Conservation (phyloP, 2,888 invertebrate species). For the Petrolisthes cinctipes region DNA sequence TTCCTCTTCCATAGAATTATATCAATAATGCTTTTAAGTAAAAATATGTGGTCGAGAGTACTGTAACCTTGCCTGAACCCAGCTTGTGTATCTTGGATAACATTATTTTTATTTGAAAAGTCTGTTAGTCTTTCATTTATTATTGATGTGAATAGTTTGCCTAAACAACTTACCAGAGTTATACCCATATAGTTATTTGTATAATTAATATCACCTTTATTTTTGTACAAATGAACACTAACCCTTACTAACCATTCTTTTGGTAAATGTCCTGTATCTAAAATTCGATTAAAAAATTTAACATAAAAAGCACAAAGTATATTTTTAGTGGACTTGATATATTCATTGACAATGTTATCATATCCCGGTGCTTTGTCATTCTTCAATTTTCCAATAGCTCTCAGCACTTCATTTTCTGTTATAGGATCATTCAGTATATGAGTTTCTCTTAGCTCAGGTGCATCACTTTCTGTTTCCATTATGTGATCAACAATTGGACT, state of each 20-base stretch:
- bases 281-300: neutral
- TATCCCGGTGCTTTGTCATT: slow-evolving; percentile 6
- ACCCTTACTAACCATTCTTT: no score
- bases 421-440: neutral
- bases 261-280: neutral
- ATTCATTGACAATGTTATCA: neutral
- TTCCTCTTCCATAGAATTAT: no score
- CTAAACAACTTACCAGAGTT: neutral
- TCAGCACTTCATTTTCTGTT: neutral
- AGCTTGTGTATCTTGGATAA: neutral
- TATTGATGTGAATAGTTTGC: neutral
- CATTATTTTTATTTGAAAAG: neutral
- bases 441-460: neutral
- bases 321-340: neutral
- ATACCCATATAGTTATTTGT: neutral
- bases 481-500: no score
- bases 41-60: no score
- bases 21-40: no score
- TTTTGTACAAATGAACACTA: no score
- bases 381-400: neutral
- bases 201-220: no score
- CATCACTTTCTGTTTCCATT: no score
- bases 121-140: neutral
- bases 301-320: neutral
- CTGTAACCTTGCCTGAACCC: no score